These are phyloP conservation scores for Drosophila orosa DNA, from an alignment of 1,140 invertebrate genomes.

Conservation along the genomic window DNA sequence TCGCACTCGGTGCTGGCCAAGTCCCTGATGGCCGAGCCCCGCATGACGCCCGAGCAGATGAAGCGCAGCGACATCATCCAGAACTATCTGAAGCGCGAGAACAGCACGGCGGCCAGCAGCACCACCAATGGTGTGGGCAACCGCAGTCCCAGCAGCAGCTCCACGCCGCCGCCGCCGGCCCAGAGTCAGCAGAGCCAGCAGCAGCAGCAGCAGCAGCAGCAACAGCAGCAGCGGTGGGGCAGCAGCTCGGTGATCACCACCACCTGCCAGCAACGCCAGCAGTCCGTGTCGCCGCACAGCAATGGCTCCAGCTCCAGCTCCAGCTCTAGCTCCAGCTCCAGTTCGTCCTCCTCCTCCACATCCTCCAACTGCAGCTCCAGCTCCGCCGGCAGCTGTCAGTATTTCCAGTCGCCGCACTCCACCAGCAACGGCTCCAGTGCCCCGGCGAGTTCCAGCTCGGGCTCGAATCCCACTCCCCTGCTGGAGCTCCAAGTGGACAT, in stretches of 20 bases:
- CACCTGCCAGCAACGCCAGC: slow-evolving; percentile 84
- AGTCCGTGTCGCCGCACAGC: slow-evolving; percentile 73
- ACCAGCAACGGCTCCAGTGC: slow-evolving; percentile 84
- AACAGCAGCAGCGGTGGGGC: slow-evolving; percentile 39
- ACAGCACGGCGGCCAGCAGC: slow-evolving; percentile 67
- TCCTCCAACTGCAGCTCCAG: slow-evolving; percentile 52
- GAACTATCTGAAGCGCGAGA: slow-evolving; percentile 93
- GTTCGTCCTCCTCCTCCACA: slow-evolving; percentile 55
- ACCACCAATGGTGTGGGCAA: slow-evolving; percentile 52
- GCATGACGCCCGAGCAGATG: slow-evolving; percentile 94
- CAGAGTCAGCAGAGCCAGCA: slow-evolving; percentile 17
- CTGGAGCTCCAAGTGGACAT: slow-evolving; percentile 92
- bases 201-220: slow-evolving; percentile 44
- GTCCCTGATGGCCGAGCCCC: slow-evolving; percentile 93
- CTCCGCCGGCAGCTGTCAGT: slow-evolving; percentile 78
- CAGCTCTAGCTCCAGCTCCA: slow-evolving; percentile 61
- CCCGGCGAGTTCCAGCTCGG: slow-evolving; percentile 85
- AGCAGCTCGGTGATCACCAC: slow-evolving; percentile 85
- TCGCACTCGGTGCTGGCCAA: slow-evolving; percentile 94
- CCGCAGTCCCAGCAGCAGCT: slow-evolving; percentile 71
- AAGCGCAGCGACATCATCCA: slow-evolving; percentile 95
- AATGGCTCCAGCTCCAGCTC: slow-evolving; percentile 60
- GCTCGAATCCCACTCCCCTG: slow-evolving; percentile 77
- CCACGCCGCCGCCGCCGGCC: slow-evolving; percentile 50
- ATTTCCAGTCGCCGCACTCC: slow-evolving; percentile 84